A percentile compares a stretch with the other conserved stretches of the same genome.
Evolutionary conservation across 2,113 vertebrate genomes (phyloP).

Genomic region (Dolichotis patagonum): DNA sequence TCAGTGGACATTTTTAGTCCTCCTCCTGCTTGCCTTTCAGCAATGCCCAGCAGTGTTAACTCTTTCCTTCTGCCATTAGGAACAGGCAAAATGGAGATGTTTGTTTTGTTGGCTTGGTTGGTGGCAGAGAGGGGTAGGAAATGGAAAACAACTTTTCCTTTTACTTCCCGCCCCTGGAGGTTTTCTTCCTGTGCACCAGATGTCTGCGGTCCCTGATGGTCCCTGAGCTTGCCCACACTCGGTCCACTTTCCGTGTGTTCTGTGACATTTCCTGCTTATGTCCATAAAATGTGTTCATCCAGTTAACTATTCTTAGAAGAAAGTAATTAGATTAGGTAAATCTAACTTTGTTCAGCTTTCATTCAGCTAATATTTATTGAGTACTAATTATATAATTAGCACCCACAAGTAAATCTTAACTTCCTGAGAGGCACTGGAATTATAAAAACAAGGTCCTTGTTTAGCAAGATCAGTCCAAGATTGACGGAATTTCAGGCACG

Average conservation of each 20-base stretch:
- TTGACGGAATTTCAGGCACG: neutral
- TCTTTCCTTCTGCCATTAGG: neutral
- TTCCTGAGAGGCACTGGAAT: neutral
- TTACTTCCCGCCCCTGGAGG: neutral
- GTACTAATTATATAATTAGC: neutral
- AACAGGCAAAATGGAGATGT: neutral
- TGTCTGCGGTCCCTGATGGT: neutral
- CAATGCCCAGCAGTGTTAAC: neutral
- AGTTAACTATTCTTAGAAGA: neutral
- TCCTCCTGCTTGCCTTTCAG: neutral
- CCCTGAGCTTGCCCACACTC: neutral
- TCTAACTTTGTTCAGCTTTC: neutral
- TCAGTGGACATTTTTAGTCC: neutral
- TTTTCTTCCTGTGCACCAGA: neutral
- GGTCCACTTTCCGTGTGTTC: neutral
- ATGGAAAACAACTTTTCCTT: neutral
- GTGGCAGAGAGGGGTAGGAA: neutral
- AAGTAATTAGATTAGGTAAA: neutral
- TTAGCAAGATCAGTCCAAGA: neutral
- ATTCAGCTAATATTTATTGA: neutral
- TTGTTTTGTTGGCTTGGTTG: neutral
- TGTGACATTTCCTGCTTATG: neutral
- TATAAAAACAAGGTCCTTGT: neutral
- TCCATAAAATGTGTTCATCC: neutral
- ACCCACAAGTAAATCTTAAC: neutral